Evolutionary conservation across 2,113 vertebrate genomes (phyloP).

Genomic region (Petromus typicus): DNA sequence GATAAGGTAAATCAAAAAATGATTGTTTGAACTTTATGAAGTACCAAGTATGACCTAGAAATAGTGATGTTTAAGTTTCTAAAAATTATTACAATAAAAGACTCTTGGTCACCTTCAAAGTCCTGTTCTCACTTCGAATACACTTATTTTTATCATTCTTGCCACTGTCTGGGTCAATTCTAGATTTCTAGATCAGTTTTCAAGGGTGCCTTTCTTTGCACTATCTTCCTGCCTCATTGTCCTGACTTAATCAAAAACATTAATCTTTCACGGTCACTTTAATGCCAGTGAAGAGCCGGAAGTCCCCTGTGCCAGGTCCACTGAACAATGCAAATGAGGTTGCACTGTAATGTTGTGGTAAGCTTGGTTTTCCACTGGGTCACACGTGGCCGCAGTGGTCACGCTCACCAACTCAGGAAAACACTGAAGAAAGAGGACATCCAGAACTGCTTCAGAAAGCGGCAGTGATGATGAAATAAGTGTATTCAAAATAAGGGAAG

Average conservation of each 20-base stretch:
- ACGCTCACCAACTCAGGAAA: background rate
- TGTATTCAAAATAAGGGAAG: background rate
- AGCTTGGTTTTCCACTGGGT: background rate
- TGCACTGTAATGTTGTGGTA: background rate
- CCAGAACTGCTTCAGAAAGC: background rate
- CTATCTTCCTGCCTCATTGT: background rate
- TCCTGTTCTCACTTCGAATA: background rate
- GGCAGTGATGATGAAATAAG: background rate
- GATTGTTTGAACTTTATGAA: constrained; percentile 8
- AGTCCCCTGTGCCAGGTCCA: background rate
- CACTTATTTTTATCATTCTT: background rate
- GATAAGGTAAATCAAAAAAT: background rate
- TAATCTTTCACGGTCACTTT: background rate
- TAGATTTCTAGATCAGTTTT: background rate
- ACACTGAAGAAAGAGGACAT: background rate
- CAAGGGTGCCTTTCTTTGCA: background rate
- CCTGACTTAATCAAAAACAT: background rate
- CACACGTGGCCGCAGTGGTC: background rate
- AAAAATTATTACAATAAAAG: background rate
- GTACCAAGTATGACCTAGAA: background rate
- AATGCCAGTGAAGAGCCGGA: background rate
- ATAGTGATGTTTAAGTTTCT: background rate
- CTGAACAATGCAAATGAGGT: too few relatives aligned
- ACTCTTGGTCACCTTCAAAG: background rate
- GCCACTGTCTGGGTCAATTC: background rate